Evolutionary conservation across 2,113 vertebrate genomes (phyloP), one percentile per base, ranked within the genome.

Genomic region (Jacana jacana): DNA sequence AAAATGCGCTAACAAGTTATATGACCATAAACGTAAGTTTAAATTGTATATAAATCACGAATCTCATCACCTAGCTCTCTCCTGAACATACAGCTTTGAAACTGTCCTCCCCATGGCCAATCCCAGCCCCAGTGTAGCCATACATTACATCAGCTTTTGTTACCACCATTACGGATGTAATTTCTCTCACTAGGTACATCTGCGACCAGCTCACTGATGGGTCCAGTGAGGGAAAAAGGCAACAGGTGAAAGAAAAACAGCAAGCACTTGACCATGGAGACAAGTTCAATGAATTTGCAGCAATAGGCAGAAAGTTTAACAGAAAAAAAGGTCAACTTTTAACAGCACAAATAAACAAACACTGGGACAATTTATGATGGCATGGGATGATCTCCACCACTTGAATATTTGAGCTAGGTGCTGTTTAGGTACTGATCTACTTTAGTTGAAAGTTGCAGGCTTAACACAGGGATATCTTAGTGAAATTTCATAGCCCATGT

Each of bases 161-260:
- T 6, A 3, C 48, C 58, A 52, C 1, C 9, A 7, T 3, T 31
- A 7, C 33, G 6, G 27, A 13, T 11, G 19, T 11, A 4, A 19
- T n/a, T 13, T 3, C 66, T 89, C 57, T 9, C 86, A 80, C 39
- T 7, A 8, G 44, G 28, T 18, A 54, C 88, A 81, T 52, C 83
- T 83, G 83, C 40, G 79, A 48, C 51, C 60, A 54, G 57, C 37
- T 60, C 39, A 1, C 0, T 7, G 65, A 84, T 6, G 60, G 72
- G 37, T 44, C 1, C 0, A 91, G 40, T 15, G 17, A 69, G 61
- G 31, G 6, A 40, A 85, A 92, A 80, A 88, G 24, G 33, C 71
- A 90, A 81, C 69, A 87, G 35, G 65, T n/a, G 69, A n/a, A 65
- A 52, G 80, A 70, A 86, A 91, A 92, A 81, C 1, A 5, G 49